Evolutionary conservation across 1,140 invertebrate genomes (phyloP).

Genomic region (Meloidogyne chitwoodi): DNA sequence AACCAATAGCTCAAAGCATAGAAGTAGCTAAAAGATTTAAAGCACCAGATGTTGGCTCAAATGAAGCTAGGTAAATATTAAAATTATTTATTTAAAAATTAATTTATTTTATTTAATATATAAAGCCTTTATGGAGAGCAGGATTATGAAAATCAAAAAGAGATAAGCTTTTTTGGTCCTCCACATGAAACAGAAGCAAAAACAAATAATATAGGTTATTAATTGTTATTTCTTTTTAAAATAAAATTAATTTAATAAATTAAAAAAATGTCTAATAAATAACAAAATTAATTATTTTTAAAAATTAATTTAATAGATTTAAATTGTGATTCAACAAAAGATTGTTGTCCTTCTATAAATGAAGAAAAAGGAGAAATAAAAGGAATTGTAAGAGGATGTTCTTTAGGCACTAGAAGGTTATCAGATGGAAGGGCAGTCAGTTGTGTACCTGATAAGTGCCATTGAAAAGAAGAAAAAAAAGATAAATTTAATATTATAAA

Average conservation of each 20-base stretch:
- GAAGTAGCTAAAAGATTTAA: slow-evolving; percentile 36
- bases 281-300: background rate
- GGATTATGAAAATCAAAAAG: slow-evolving; percentile 37
- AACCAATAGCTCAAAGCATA: slow-evolving; percentile 26
- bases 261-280: background rate
- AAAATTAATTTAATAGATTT: background rate
- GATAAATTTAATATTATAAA: background rate
- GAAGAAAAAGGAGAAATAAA: background rate
- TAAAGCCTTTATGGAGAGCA: slow-evolving; percentile 41
- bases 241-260: too few species aligned
- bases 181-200: slow-evolving; percentile 5
- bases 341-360: slow-evolving; percentile 33
- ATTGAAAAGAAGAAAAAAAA: background rate
- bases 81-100: background rate
- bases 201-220: background rate
- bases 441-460: slow-evolving; percentile 40
- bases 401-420: slow-evolving; percentile 30
- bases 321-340: slow-evolving; percentile 20
- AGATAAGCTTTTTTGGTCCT: slow-evolving; percentile 39
- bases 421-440: slow-evolving; percentile 29
- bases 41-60: background rate
- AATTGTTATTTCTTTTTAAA: too few species aligned
- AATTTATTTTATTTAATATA: background rate
- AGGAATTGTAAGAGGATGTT: slow-evolving; percentile 34
- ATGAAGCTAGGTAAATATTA: slow-evolving; percentile 18